Percentiles rank a stretch among this genome's conserved stretches.
Evolutionary conservation across 2,888 invertebrate species (phyloP).

Genomic region (Globia sparganii): DNA sequence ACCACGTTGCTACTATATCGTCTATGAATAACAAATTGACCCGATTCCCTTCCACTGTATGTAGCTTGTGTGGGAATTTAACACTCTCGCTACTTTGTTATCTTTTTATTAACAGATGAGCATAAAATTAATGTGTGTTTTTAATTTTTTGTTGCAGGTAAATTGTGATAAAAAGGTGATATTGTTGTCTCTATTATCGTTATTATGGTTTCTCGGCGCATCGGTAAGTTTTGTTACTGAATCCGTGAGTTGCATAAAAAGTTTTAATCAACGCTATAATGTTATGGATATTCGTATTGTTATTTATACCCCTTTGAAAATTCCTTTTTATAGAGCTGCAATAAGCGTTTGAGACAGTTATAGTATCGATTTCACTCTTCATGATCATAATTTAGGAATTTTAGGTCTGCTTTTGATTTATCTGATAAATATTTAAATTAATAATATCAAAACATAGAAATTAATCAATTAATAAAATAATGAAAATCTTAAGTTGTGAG

Average conservation of each 20-base stretch:
- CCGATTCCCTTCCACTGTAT: conserved; percentile 44
- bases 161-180: conserved; percentile 30
- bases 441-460: not conserved
- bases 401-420: not conserved
- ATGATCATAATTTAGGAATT: not conserved
- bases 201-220: conserved; percentile 2
- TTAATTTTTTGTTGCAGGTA: conserved; percentile 58
- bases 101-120: conserved; percentile 31
- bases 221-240: conserved; percentile 22
- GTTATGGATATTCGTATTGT: not conserved
- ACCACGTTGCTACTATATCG: conserved; percentile 19
- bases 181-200: conserved; percentile 11
- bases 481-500: not conserved
- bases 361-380: not conserved
- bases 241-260: not conserved
- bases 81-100: conserved; percentile 48
- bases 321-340: not conserved
- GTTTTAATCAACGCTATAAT: conserved; percentile 21
- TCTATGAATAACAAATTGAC: conserved; percentile 40
- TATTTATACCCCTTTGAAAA: not conserved
- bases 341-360: conserved; percentile 4
- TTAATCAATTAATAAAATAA: not conserved
- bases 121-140: conserved; percentile 41
- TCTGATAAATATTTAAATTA: not conserved
- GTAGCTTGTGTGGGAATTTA: conserved; percentile 43